Evolutionary conservation across 2,797 vertebrate species (phyloP).

Genomic region (Chlorospingus flavigularis): DNA sequence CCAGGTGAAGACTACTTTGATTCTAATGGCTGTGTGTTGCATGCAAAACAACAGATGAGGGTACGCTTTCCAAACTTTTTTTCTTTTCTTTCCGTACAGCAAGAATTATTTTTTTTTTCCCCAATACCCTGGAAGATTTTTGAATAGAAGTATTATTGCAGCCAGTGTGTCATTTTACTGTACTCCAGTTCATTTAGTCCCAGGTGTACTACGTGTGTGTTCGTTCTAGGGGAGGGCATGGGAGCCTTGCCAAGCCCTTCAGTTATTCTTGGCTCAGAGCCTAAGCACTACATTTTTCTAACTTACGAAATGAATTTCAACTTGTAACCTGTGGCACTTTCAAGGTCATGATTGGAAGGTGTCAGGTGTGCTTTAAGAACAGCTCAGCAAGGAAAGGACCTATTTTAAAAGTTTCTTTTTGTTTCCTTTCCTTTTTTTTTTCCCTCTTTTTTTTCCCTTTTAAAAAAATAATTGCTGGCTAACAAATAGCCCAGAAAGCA

Average conservation of each 20-base stretch:
- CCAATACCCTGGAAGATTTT: neutral
- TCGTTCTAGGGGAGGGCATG: slow-evolving; percentile 47
- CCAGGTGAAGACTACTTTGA: neutral
- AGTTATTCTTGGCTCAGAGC: slow-evolving; percentile 62
- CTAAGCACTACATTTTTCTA: slow-evolving; percentile 70
- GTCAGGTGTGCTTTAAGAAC: slow-evolving; percentile 69
- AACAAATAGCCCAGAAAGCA: slow-evolving; percentile 74
- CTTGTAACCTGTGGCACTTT: slow-evolving; percentile 70
- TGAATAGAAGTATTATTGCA: slow-evolving; percentile 65
- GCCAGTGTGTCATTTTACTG: slow-evolving; percentile 64
- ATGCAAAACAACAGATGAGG: neutral
- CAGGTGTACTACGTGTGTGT: slow-evolving; percentile 68
- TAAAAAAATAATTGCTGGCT: slow-evolving; percentile 60
- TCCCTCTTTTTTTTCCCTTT: accelerated
- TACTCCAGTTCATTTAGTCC: slow-evolving; percentile 67
- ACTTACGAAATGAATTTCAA: slow-evolving; percentile 67
- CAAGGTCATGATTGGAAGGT: slow-evolving; percentile 65
- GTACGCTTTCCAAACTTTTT: neutral
- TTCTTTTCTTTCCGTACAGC: neutral
- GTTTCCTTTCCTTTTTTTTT: neutral
- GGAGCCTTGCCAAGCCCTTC: slow-evolving; percentile 62
- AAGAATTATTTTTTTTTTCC: neutral
- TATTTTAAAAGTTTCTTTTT: slow-evolving; percentile 40
- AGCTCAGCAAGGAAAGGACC: slow-evolving; percentile 27
- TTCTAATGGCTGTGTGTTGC: neutral